A percentile compares a stretch with the other conserved stretches of the same genome.
Evolutionary conservation across 1,140 invertebrate species (phyloP).

Genomic region (Drosophila pectinifera): DNA sequence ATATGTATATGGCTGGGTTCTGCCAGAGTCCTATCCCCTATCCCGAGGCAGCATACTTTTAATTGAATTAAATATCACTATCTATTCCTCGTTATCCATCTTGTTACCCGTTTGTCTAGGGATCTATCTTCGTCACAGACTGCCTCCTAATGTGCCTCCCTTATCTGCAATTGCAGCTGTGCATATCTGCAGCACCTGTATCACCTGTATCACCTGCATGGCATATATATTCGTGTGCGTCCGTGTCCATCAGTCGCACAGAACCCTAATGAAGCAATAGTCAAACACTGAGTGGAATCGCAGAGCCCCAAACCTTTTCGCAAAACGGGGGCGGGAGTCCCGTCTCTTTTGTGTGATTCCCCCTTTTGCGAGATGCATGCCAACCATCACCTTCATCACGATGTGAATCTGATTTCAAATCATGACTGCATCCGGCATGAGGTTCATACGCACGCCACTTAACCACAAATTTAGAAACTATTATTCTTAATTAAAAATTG

Average conservation of each 20-base stretch:
- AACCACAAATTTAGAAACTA: background rate
- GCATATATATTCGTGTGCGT: background rate
- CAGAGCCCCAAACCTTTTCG: conserved; percentile 6
- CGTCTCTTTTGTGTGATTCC: conserved; percentile 23
- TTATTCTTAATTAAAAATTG: too few relatives aligned
- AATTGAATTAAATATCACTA: background rate
- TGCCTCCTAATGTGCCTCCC: background rate
- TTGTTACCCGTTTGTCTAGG: too few relatives aligned
- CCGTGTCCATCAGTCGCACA: conserved; percentile 12
- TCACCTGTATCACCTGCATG: conserved; percentile 11
- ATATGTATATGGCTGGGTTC: background rate
- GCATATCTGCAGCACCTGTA: conserved; percentile 20
- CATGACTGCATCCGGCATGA: conserved; percentile 14
- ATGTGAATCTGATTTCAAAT: conserved; percentile 21
- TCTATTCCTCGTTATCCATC: background rate
- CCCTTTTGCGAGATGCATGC: conserved; percentile 9
- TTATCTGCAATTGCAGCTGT: conserved; percentile 16
- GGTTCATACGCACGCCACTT: background rate
- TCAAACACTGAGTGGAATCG: conserved; percentile 13
- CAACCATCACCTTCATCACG: conserved; percentile 26
- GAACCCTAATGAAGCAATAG: conserved; percentile 39
- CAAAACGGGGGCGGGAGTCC: conserved; percentile 6
- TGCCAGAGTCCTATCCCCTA: background rate
- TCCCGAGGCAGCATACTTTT: too few relatives aligned
- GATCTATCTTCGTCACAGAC: too few relatives aligned